Conservation (phyloP, 2,797 vertebrate genomes). For the Enteromius anoplus region DNA sequence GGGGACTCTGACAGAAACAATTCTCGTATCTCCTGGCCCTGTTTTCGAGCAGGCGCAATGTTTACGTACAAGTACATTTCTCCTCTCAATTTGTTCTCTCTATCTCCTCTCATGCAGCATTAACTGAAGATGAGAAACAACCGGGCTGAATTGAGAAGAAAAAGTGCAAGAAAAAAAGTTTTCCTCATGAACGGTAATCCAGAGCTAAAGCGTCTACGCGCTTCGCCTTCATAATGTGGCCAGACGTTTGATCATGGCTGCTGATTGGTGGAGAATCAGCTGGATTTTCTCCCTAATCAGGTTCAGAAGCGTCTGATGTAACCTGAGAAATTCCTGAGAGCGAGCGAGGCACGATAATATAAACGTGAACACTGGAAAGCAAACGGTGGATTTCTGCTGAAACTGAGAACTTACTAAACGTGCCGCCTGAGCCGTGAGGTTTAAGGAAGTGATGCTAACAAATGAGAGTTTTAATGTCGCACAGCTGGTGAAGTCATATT, state of each 20-base stretch:
- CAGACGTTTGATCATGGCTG: slow-evolving; percentile 9
- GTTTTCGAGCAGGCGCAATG: slow-evolving; percentile 21
- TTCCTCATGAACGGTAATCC: slow-evolving; percentile 37
- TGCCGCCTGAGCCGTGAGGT: slow-evolving; percentile 32
- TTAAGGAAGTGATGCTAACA: slow-evolving; percentile 43
- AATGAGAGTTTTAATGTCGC: slow-evolving; percentile 38
- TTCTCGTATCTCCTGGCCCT: slow-evolving; percentile 62
- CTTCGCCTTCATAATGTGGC: slow-evolving; percentile 30
- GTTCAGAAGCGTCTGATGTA: slow-evolving; percentile 23
- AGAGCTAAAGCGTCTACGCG: slow-evolving; percentile 14
- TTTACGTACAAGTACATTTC: slow-evolving; percentile 53
- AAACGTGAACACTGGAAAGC: not conserved
- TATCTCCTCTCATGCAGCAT: slow-evolving; percentile 35
- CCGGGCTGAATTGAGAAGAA: slow-evolving; percentile 7
- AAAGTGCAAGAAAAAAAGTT: slow-evolving; percentile 33
- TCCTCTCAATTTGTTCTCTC: slow-evolving; percentile 57
- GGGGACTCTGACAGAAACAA: slow-evolving; percentile 77
- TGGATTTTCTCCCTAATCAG: slow-evolving; percentile 28
- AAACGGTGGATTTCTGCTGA: slow-evolving; percentile 20
- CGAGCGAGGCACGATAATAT: not conserved
- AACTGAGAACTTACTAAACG: slow-evolving; percentile 21
- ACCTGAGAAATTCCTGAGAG: slow-evolving; percentile 2
- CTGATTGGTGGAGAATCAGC: slow-evolving; percentile 24
- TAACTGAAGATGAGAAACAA: slow-evolving; percentile 35
- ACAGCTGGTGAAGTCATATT: slow-evolving; percentile 45